Evolutionary conservation across 2,797 vertebrate genomes (phyloP).

Genomic region (Cossypha dichroa): DNA sequence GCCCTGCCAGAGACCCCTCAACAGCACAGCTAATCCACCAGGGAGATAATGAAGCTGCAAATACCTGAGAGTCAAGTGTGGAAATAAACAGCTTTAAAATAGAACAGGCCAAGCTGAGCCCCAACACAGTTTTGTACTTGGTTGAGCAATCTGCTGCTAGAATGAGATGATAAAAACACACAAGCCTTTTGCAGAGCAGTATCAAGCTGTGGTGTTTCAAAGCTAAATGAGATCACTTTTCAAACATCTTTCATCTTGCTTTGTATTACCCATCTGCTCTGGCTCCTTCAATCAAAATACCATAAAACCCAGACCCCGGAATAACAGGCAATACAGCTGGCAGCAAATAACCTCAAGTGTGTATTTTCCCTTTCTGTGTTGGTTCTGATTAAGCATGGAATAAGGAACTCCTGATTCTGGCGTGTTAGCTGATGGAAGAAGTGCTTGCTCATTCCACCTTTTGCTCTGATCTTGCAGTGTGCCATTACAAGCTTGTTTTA

Average conservation of each 20-base stretch:
- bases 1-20: not conserved
- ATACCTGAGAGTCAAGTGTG: not conserved
- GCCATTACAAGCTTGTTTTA: not conserved
- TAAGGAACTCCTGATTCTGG: not conserved
- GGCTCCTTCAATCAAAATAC: not conserved
- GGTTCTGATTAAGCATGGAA: not conserved
- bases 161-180: not conserved
- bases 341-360: not conserved
- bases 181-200: not conserved
- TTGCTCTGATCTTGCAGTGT: not conserved
- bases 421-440: not conserved
- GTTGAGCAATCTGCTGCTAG: slow-evolving; percentile 26
- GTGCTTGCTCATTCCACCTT: not conserved
- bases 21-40: not conserved
- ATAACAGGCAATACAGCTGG: not conserved
- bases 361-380: not conserved
- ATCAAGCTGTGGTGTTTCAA: not conserved
- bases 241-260: not conserved
- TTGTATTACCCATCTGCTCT: not conserved
- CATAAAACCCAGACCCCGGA: not conserved
- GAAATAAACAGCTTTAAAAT: slow-evolving; percentile 31
- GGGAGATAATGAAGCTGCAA: slow-evolving; percentile 6
- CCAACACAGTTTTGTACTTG: not conserved
- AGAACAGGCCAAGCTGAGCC: not conserved
- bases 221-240: not conserved